A percentile compares a stretch with the other conserved stretches of the same genome.
phyloP scores from a whole-genome alignment of 2,797 vertebrate species.

The Eulemur albifrons region DNA sequence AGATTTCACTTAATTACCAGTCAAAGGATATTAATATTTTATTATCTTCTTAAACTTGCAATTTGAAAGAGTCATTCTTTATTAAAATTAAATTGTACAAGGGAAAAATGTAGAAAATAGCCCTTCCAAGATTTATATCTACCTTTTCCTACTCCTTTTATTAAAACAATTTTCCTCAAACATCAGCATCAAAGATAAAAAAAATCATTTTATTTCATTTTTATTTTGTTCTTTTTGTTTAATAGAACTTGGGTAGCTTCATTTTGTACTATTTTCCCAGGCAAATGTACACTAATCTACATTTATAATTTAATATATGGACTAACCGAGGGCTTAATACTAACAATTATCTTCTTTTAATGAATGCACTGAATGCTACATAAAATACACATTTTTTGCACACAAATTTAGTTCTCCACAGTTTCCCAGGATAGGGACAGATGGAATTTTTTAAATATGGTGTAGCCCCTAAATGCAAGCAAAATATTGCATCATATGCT shows the following conservation, averaged over 20 bases:
- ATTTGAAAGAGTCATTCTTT: not conserved
- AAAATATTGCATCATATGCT: not conserved
- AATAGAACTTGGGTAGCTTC: not conserved
- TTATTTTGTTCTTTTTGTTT: not conserved
- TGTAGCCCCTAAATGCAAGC: not conserved
- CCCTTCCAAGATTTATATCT: not conserved
- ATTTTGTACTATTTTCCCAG: not conserved
- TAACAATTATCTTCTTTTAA: slow-evolving; percentile 8
- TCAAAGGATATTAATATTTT: not conserved
- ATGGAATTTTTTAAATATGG: not conserved
- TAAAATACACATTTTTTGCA: not conserved
- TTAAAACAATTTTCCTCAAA: slow-evolving; percentile 19
- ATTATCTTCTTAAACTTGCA: not conserved
- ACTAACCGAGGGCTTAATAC: not conserved
- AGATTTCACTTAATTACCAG: not conserved
- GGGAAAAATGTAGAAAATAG: not conserved
- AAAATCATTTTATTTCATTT: not conserved
- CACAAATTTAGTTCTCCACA: not conserved
- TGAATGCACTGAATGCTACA: not conserved
- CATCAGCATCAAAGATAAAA: not conserved
- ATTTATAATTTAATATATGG: not conserved
- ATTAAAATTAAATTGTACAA: slow-evolving; percentile 2
- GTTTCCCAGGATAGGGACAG: not conserved
- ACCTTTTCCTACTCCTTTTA: not conserved
- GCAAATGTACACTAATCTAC: not conserved